A percentile compares a stretch with the other conserved stretches of the same genome.
Evolutionary conservation across 2,888 invertebrate species (phyloP).

Genomic region (Apodemia hepburni): DNA sequence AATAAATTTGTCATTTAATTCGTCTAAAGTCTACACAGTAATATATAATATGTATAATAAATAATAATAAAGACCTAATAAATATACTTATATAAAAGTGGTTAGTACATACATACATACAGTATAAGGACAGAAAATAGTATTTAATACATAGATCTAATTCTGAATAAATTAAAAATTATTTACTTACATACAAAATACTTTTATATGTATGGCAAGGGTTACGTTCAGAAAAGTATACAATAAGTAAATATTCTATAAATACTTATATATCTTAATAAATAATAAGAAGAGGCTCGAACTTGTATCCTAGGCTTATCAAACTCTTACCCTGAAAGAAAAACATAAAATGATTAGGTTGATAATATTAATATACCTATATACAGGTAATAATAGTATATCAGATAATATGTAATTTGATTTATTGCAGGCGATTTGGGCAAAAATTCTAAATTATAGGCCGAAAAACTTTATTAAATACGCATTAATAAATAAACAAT

Average conservation of each 20-base stretch:
- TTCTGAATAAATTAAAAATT: background rate
- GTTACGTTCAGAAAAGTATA: background rate
- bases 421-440: too few relatives aligned
- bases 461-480: too few relatives aligned
- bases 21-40: background rate
- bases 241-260: constrained; percentile 1
- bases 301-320: constrained; percentile 21
- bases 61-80: background rate
- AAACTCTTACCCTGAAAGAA: constrained; percentile 28
- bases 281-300: constrained; percentile 1
- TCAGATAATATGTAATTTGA: too few relatives aligned
- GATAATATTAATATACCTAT: too few relatives aligned
- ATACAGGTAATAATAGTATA: too few relatives aligned
- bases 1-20: constrained; percentile 4
- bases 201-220: background rate
- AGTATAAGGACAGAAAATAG: background rate
- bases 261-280: constrained; percentile 12
- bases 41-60: constrained; percentile 8
- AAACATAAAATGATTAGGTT: background rate
- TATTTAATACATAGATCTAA: background rate
- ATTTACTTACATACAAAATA: too few relatives aligned
- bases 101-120: background rate
- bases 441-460: too few relatives aligned
- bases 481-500: too few relatives aligned
- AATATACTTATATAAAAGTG: background rate